Evolutionary conservation across 2,113 vertebrate genomes (phyloP).

Genomic region (Clupea harengus): DNA sequence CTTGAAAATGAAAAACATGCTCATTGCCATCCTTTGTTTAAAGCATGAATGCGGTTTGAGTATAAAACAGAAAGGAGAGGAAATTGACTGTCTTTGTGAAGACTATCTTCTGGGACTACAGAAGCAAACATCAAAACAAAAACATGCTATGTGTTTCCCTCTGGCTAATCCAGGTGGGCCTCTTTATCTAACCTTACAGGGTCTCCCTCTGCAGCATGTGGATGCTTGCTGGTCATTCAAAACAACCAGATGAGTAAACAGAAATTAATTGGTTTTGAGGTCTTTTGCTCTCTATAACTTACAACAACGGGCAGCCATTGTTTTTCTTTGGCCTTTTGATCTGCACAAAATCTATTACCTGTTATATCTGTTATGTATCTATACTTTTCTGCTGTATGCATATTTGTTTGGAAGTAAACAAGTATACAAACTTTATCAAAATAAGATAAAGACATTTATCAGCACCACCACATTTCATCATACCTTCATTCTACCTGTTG

Average conservation of each 20-base stretch:
- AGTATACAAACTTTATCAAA: too few relatives aligned
- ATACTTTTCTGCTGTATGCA: background rate
- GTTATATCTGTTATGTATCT: background rate
- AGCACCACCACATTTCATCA: background rate
- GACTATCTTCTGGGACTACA: background rate
- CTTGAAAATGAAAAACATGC: background rate
- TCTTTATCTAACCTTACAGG: constrained; percentile 56
- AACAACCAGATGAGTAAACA: background rate
- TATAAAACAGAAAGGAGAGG: background rate
- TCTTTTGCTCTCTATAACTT: background rate
- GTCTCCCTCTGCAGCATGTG: constrained; percentile 46
- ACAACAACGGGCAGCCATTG: background rate
- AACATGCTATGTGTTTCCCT: constrained; percentile 2
- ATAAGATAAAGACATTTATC: too few relatives aligned
- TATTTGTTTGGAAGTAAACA: background rate
- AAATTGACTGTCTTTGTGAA: background rate
- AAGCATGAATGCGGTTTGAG: background rate
- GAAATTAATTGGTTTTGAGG: background rate
- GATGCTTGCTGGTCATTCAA: background rate
- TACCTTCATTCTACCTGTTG: too few relatives aligned
- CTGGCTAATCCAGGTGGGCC: constrained; percentile 44
- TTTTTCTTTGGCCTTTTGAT: background rate
- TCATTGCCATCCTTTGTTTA: background rate
- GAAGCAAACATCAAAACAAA: background rate
- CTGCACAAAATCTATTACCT: background rate